Evolutionary conservation across 2,797 vertebrate genomes (phyloP).

Genomic region (Sebastolobus alascanus): DNA sequence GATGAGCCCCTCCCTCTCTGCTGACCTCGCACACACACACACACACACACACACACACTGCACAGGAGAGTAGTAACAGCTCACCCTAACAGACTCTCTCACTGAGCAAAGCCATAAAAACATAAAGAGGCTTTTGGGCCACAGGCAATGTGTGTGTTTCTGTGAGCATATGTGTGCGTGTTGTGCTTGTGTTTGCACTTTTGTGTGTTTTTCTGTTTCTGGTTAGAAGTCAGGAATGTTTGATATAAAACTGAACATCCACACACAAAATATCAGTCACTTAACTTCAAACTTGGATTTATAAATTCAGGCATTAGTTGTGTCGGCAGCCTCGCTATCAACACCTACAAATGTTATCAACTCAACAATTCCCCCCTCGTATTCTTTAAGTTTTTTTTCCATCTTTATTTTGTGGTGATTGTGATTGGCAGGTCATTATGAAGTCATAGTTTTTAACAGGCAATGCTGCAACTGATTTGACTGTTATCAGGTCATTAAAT

Average conservation of each 20-base stretch:
- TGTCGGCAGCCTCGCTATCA: background rate
- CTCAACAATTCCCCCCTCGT: background rate
- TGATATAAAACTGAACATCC: constrained; percentile 38
- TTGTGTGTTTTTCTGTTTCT: constrained; percentile 33
- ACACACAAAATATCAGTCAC: constrained; percentile 20
- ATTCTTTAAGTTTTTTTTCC: background rate
- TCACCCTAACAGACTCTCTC: constrained; percentile 67
- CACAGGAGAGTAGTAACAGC: constrained; percentile 69
- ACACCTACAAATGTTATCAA: background rate
- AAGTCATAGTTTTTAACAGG: background rate
- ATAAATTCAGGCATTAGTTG: background rate
- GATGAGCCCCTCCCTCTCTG: constrained; percentile 73
- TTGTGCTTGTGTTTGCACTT: constrained; percentile 26
- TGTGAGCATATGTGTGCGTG: constrained; percentile 10
- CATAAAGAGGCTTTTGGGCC: constrained; percentile 67
- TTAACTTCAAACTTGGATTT: background rate
- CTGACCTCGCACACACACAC: constrained; percentile 71
- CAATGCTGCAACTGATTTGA: too few species aligned
- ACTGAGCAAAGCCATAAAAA: constrained; percentile 71
- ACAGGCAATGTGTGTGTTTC: constrained; percentile 31
- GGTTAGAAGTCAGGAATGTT: constrained; percentile 27
- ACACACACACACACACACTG: constrained; percentile 33
- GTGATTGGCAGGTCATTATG: background rate
- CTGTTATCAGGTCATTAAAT: too few species aligned
- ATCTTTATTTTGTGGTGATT: background rate